Conservation (phyloP, 1,140 invertebrate genomes). For the Listronotus bonariensis region DNA sequence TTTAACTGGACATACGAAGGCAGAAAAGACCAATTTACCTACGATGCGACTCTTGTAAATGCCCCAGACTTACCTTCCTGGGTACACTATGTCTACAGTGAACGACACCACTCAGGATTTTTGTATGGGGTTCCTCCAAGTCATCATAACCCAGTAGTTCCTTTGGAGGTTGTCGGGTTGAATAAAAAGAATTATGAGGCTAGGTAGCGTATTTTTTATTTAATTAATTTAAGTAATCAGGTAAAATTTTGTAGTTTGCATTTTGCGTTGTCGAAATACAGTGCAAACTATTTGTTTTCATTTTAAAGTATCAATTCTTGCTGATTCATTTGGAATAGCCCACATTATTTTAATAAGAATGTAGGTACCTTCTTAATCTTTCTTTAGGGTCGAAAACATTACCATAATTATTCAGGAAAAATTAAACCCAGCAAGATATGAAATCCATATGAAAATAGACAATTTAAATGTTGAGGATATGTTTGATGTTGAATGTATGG, state of each 20-base stretch:
- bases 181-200: constrained; percentile 80
- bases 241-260: too few relatives aligned
- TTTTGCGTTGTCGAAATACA: too few relatives aligned
- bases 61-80: constrained; percentile 82
- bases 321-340: too few relatives aligned
- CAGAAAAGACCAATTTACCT: constrained; percentile 64
- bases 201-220: constrained; percentile 28
- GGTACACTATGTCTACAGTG: constrained; percentile 81
- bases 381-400: constrained; percentile 60
- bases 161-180: constrained; percentile 75
- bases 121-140: constrained; percentile 79
- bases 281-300: too few relatives aligned
- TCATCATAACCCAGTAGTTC: constrained; percentile 60
- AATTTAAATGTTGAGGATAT: constrained; percentile 86
- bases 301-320: too few relatives aligned
- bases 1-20: constrained; percentile 73
- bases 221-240: constrained; percentile 5
- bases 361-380: too few relatives aligned
- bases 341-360: too few relatives aligned
- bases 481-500: constrained; percentile 69
- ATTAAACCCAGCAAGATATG: constrained; percentile 69
- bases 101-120: constrained; percentile 72
- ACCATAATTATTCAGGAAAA: constrained; percentile 69
- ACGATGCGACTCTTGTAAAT: constrained; percentile 68
- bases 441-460: constrained; percentile 85